Base-by-base conservation (phyloP, 2,888 invertebrate genomes). In the Nomada goodeniana region DNA sequence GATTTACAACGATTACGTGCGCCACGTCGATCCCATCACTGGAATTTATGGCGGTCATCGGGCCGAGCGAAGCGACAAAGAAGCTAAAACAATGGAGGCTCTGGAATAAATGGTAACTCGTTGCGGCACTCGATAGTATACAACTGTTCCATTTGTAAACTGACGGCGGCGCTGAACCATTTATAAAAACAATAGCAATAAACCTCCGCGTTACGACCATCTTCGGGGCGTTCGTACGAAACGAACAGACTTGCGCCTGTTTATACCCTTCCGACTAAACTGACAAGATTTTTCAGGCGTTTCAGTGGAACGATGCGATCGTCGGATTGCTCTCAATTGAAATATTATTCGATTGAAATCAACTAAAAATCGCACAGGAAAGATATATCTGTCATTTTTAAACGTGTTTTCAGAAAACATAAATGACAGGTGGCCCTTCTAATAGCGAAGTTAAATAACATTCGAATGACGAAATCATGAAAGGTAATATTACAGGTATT, bases 1-100 rank as follows among this genome's bases (percentile, higher is more conserved):
- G 52, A 77, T 42, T 76, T 73, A 65, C 15, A 26, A 67, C 63
- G 55, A 59, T 53, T 29, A 44, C 47, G 29, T 29, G 9, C 15
- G 50, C 36, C 11, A 15, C 61, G 57, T 29, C n/a, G 52, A 71
- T 53, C 53, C 42, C 29, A 29, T 36, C 75, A 13, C 3, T 29
- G 26, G 18, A 76, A 76, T 72, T 72, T 72, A 50, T 50, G 18
- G 20, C 36, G 7, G 11, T 2, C 61, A 18, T 4, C 18, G 13
- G 2, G 44, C 0, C 20, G 52, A 18, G 18, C 7, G 9, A 15
- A 44, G 7, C 2, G 53, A 36, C 15, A 36, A 59, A 23, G 60
- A 59, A 63, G 50, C 36, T 18, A 23, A 69, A 69, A 53, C 60
- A 42, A 67, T 42, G 44, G 23, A 44, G 61, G 26, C 42, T 26